Evolutionary conservation across 2,797 vertebrate species (phyloP), one percentile per base, ranked within the genome.

Genomic region (Rhadinocentrus ornatus): DNA sequence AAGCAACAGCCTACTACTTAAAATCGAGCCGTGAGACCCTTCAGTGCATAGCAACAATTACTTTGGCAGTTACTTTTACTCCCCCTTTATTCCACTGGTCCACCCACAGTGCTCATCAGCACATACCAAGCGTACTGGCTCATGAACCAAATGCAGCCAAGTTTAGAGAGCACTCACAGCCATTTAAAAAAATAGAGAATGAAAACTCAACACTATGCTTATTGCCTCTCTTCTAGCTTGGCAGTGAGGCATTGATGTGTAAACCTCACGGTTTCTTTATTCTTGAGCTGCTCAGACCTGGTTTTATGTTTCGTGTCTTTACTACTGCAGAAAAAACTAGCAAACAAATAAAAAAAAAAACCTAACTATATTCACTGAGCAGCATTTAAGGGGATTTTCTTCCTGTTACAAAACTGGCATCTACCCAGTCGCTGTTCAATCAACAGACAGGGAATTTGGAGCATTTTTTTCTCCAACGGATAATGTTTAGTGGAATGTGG

Each of bases 51-150:
- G 75, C 57, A 81, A 80, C 52, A 65, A 58, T 55, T 52, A 44
- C 32, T 73, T 68, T 63, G 27, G 57, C 67, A 81, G n/a, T 72
- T 31, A 62, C 77, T 57, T 48, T 66, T 44, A 60, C 53, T 60
- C 52, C 13, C 64, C 7, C 22, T 70, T 64, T 39, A 62, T 31
- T 70, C 57, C 8, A 44, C 22, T 4, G 31, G 41, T 78, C 72
- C 78, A 82, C 66, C 62, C 75, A 75, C 35, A 70, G 71, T 52
- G 13, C 65, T 77, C 71, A 80, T 89, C 85, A 86, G 87, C 83
- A 86, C 84, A 89, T 89, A 88, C 87, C 81, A 73, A 75, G 68
- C 71, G 67, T 59, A 71, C 76, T 88, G 75, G 73, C 79, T 88
- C 82, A 91, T 78, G 70, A 64, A 70, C 62, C 61, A 71, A 71